Base-by-base conservation (phyloP, 1,140 invertebrate species). In the Berghia stephanieae region DNA sequence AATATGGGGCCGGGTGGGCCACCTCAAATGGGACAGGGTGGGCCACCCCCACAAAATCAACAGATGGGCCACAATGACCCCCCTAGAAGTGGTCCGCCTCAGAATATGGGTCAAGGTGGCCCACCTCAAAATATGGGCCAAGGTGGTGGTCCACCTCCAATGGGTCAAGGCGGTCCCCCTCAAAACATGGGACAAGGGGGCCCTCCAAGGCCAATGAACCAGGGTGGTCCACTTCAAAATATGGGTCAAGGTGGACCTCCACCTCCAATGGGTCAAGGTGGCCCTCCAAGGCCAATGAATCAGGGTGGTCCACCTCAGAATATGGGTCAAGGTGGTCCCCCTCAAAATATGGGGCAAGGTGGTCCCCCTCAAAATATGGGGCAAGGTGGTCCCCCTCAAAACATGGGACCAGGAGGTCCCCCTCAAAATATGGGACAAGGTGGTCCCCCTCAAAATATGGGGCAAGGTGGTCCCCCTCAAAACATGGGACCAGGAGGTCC, bases 31-130 rank as follows among this genome's bases (percentile, higher is more conserved):
- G 38, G 63, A 43, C 68, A 71, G 42, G 52, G 52, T 70, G 77
- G 78, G 16, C 70, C 70, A 42, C 79, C 81, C 1, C 75, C 79
- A 27, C 70, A 74, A 0, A 13, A 70, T n/a, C 79, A 73, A 10
- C 57, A 57, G n/a, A n/a, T n/a, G n/a, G n/a, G 46, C 46, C 46
- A 60, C 69, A 40, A 57, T 31, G 43, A 43, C 60, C 36, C 8
- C 78, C 24, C n/a, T n/a, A n/a, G n/a, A n/a, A n/a, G n/a, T n/a
- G n/a, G n/a, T n/a, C n/a, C n/a, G n/a, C n/a, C n/a, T n/a, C n/a
- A n/a, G n/a, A n/a, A n/a, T n/a, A n/a, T n/a, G 27, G 10, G 18
- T 18, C 71, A 66, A 36, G 73, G 44, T 24, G 44, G 71, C 16
- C 69, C 78, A 18, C 69, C 75, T 42, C 67, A 63, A 31, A 63